A percentile compares a stretch with the other conserved stretches of the same genome.
These are phyloP conservation scores for Hydriomena furcata DNA, from an alignment of 2,888 invertebrate species.

Conservation along the genomic window DNA sequence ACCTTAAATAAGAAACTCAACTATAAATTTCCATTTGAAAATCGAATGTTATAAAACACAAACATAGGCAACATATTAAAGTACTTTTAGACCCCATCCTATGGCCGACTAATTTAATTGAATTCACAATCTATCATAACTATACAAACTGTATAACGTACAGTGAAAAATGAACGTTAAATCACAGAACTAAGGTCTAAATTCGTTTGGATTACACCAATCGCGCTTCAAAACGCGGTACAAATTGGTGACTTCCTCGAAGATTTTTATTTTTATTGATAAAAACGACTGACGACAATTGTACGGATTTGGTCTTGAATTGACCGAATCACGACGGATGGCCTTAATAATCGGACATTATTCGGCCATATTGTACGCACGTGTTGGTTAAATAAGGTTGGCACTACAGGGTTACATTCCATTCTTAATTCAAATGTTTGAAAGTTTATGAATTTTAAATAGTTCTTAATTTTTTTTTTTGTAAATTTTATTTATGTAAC, in stretches of 20 bases:
- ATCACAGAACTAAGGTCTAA: slow-evolving; percentile 30
- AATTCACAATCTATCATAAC: slow-evolving; percentile 59
- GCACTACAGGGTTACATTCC: slow-evolving; percentile 7
- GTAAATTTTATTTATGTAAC: too few species aligned
- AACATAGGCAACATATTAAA: slow-evolving; percentile 5
- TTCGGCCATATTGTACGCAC: slow-evolving; percentile 22
- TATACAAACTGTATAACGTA: slow-evolving; percentile 3
- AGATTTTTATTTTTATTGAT: slow-evolving; percentile 81
- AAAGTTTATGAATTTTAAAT: neutral
- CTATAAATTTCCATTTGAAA: slow-evolving; percentile 28
- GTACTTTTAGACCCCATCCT: slow-evolving; percentile 42
- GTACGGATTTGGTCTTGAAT: slow-evolving; percentile 74
- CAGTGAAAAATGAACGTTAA: slow-evolving; percentile 22
- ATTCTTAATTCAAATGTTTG: slow-evolving; percentile 9
- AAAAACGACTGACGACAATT: slow-evolving; percentile 75
- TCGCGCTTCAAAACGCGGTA: slow-evolving; percentile 32
- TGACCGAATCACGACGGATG: slow-evolving; percentile 56
- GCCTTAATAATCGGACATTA: slow-evolving; percentile 41
- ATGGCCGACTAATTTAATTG: slow-evolving; percentile 64
- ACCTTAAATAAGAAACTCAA: too few species aligned
- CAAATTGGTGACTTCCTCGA: slow-evolving; percentile 78
- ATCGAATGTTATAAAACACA: slow-evolving; percentile 43
- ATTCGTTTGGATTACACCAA: slow-evolving; percentile 22
- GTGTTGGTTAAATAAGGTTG: slow-evolving; percentile 8
- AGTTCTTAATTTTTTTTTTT: too few species aligned